These are phyloP conservation scores for Limnephilus rhombicus DNA, from an alignment of 2,888 invertebrate species.

Conservation along the genomic window DNA sequence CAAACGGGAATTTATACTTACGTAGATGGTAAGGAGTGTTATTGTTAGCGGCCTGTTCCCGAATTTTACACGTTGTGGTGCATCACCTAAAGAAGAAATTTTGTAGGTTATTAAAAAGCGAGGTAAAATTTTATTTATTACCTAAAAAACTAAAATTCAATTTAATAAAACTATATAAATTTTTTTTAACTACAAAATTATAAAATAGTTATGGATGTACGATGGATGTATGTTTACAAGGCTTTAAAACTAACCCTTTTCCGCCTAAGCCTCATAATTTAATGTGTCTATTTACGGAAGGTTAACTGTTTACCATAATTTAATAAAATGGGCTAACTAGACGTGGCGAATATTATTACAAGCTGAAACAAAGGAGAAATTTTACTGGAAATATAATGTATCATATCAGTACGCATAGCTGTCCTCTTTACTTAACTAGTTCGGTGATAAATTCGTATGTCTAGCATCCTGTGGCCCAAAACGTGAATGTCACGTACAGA, in stretches of 20 bases:
- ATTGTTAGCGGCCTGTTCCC: too few species aligned
- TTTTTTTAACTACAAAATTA: too few species aligned
- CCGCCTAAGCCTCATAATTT: not conserved
- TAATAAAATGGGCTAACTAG: not conserved
- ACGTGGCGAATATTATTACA: not conserved
- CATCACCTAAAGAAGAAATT: not conserved
- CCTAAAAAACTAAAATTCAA: not conserved
- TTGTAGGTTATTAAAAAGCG: too few species aligned
- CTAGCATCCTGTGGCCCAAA: not conserved
- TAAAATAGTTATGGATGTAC: too few species aligned
- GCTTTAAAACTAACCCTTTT: not conserved
- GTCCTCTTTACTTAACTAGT: conserved; percentile 16
- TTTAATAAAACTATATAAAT: not conserved
- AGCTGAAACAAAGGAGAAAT: not conserved
- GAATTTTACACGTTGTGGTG: too few species aligned
- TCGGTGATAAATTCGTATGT: conserved; percentile 4
- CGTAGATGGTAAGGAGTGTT: too few species aligned
- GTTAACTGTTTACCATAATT: not conserved
- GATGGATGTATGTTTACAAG: too few species aligned
- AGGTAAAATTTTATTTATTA: not conserved
- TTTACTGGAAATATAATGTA: not conserved
- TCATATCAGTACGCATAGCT: not conserved
- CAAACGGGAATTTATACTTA: too few species aligned
- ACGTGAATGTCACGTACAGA: not conserved
- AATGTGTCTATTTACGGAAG: not conserved